These are phyloP conservation scores for Acronicta leporina DNA, from an alignment of 2,888 invertebrate genomes.

Conservation along the genomic window DNA sequence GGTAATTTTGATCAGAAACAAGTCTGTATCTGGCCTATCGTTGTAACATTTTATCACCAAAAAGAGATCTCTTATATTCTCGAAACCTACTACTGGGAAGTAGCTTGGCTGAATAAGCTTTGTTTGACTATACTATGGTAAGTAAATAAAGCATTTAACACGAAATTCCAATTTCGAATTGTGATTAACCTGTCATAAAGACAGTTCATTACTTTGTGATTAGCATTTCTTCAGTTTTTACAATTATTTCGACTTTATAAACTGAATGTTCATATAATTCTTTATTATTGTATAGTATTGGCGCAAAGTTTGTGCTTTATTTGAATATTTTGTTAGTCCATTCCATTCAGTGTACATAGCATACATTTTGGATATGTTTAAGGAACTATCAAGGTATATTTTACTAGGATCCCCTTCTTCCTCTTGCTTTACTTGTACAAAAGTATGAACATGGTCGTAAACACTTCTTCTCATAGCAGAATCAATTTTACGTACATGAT, in stretches of 20 bases:
- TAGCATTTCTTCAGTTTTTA: too few relatives aligned
- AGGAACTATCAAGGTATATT: background rate
- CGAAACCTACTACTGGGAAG: too few relatives aligned
- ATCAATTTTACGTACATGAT: background rate
- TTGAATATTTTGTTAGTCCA: background rate
- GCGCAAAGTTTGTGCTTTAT: background rate
- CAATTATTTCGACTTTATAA: background rate
- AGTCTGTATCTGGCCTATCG: too few relatives aligned
- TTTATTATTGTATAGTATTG: background rate
- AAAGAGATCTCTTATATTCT: too few relatives aligned
- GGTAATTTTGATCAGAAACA: too few relatives aligned
- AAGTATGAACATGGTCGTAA: conserved; percentile 2
- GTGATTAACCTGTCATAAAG: too few relatives aligned
- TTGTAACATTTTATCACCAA: too few relatives aligned
- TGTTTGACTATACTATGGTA: too few relatives aligned
- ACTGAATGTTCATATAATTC: conserved; percentile 7
- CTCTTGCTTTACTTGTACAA: background rate
- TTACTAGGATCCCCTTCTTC: background rate
- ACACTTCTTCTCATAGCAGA: conserved; percentile 6
- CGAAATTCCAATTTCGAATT: too few relatives aligned
- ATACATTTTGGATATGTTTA: conserved; percentile 8
- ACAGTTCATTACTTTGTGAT: too few relatives aligned
- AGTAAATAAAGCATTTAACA: too few relatives aligned
- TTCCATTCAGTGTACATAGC: conserved; percentile 4
- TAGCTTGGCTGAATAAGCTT: too few relatives aligned